Base-by-base conservation (phyloP, 2,797 vertebrate species). In the Anabas testudineus region DNA sequence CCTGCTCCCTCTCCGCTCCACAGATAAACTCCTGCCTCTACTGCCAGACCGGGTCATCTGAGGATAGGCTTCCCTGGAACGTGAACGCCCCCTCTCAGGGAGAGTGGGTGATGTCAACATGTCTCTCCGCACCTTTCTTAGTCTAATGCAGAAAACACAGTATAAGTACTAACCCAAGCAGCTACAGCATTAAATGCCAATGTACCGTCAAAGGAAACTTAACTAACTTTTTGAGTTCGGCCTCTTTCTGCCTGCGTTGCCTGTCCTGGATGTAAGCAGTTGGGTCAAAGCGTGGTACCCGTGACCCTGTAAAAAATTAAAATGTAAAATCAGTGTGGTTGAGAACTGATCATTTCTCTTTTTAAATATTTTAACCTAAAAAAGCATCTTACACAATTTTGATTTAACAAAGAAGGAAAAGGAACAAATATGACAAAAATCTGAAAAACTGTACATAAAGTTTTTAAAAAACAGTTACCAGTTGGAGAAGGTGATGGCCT, bases 221-320 rank as follows among this genome's bases (percentile, higher is more conserved):
- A 37, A 84, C 95, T 73, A 65, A 97, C 97, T 93, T 96, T 69
- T 94, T 95, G 24, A 94, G 76, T 8, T 96, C 94, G 0, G 91
- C 55, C 52, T 97, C 97, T 73, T 90, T 94, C 83, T 90, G 95
- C 53, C 94, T 92, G 32, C 91, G 94, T 53, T 96, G 95, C 64
- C 93, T 91, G 80, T 96, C 95, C 78, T 95, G 94, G 76, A 97
- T 93, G 56, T 95, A 98, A 6, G 96, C 95, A 0, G 97, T 98
- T n/a, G 97, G 97, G 78, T 98, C 95, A 52, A 98, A 98, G 24
- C 96, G 95, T 12, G 93, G 82, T 0, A 19, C 85, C 4, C 88
- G 91, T 18, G 90, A 84, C 18, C 94, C 96, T 97, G 78, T 9
- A 26, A 53, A 30, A n/a, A n/a, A n/a, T n/a, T n/a, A n/a, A n/a